phyloP scores from a whole-genome alignment of 37 sponge, comb jelly and placozoan genomes.

The Chondrosia reniformis region DNA sequence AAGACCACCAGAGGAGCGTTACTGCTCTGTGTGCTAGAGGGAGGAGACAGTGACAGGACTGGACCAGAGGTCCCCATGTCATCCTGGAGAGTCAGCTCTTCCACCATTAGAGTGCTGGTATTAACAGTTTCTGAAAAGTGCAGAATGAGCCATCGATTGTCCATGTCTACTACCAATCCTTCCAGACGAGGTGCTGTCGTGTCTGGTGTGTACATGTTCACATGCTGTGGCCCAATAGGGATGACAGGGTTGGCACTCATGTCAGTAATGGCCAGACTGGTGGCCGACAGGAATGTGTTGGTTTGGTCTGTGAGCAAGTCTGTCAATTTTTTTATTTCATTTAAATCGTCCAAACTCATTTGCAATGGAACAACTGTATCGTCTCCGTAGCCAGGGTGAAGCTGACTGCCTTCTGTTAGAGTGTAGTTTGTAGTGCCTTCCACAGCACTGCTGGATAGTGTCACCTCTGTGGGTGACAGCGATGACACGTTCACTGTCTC shows the following conservation, averaged over 20 bases:
- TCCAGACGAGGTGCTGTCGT: slow-evolving; percentile 61
- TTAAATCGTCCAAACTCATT: slow-evolving; percentile 65
- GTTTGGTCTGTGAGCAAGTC: slow-evolving; percentile 56
- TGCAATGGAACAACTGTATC: slow-evolving; percentile 61
- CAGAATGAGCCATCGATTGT: slow-evolving; percentile 51
- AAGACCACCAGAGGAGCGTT: slow-evolving; percentile 43
- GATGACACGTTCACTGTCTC: slow-evolving; percentile 62
- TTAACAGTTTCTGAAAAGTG: slow-evolving; percentile 90
- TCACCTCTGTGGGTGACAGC: slow-evolving; percentile 35
- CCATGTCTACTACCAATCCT: slow-evolving; percentile 72
- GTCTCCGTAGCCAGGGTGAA: slow-evolving; percentile 35
- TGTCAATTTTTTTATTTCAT: slow-evolving; percentile 72
- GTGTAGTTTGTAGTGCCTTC: slow-evolving; percentile 25
- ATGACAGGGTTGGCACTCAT: slow-evolving; percentile 66
- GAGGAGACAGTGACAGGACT: slow-evolving; percentile 20
- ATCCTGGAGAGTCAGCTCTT: slow-evolving; percentile 72
- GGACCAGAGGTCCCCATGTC: slow-evolving; percentile 22
- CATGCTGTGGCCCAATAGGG: slow-evolving; percentile 31
- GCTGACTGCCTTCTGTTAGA: slow-evolving; percentile 35
- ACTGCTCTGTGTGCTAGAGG: slow-evolving; percentile 2
- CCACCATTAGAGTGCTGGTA: slow-evolving; percentile 46
- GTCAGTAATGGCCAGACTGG: slow-evolving; percentile 54
- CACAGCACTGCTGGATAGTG: slow-evolving; percentile 22
- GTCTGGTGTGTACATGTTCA: slow-evolving; percentile 53
- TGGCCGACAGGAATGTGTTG: slow-evolving; percentile 57